These are phyloP conservation scores for Muscicapa striata DNA, from an alignment of 2,797 vertebrate species.

Conservation along the genomic window DNA sequence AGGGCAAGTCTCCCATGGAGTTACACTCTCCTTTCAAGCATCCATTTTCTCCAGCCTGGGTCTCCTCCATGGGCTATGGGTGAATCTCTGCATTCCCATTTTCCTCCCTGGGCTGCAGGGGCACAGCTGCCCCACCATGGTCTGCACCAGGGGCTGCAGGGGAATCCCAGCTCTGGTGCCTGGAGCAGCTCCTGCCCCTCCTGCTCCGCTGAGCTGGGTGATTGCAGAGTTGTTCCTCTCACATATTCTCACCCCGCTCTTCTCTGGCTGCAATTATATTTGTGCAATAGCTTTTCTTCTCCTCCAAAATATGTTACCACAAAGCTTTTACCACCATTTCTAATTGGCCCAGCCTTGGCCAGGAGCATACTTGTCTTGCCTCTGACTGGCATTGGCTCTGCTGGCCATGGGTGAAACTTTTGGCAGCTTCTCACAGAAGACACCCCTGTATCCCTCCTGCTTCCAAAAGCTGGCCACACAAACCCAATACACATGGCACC, in stretches of 20 bases:
- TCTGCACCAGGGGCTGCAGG: rapidly evolving
- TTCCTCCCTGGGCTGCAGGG: neutral
- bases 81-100: rapidly evolving
- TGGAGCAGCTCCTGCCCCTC: neutral
- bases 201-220: neutral
- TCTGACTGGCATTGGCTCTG: neutral
- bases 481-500: neutral
- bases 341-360: neutral
- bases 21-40: neutral
- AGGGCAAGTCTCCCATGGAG: too few relatives aligned
- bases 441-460: neutral
- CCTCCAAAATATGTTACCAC: neutral
- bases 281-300: neutral
- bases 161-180: neutral
- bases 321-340: neutral
- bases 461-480: neutral
- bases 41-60: neutral
- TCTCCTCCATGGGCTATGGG: neutral
- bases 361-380: neutral
- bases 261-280: neutral
- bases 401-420: neutral
- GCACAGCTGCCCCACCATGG: neutral
- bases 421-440: neutral
- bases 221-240: neutral
- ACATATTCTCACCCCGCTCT: rapidly evolving